Base-by-base conservation (phyloP, 2,888 invertebrate species). In the Sphinx pinastri region DNA sequence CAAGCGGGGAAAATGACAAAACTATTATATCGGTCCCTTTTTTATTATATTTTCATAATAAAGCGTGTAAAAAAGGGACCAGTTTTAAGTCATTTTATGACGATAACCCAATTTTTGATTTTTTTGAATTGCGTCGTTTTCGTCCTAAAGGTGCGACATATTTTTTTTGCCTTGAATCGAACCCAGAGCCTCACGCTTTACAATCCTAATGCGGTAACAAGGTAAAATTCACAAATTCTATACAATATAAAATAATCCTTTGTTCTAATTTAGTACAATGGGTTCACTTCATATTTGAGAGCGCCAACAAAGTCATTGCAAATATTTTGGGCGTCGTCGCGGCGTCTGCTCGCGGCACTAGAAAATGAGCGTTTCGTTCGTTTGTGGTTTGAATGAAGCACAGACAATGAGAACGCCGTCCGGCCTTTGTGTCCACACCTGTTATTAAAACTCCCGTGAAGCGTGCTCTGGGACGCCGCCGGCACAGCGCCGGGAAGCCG, bases 391-490 rank as follows among this genome's bases (percentile, higher is more conserved):
- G 76, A 74, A 79, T 78, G 78, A 77, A 77, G 75, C 73, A 74
- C 76, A 80, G 82, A 83, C 82, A 79, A 79, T 78, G 80, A 74
- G 60, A 47, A 16, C 71, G 54, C 58, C 73, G 82, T 76, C 80
- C 80, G 76, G 78, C 83, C 85, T 88, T 88, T 90, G 88, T 87
- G 78, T 71, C 68, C 74, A 78, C 81, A 85, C 84, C 85, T 84
- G 86, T 84, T 88, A 89, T 90, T 90, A 89, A 89, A 89, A 89
- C 85, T 88, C 80, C 78, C 77, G 80, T 74, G 76, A 75, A 74
- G 76, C 76, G 77, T 73, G 74, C 60, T 57, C 57, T 19, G 67
- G 51, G 45, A 60, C 52, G 49, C 68, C 57, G 54, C 60, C 52
- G 13, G 51, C 51, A 51, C 51, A 51, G 7, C 51, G 16, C n/a